A percentile compares a stretch with the other conserved stretches of the same genome.
phyloP scores from a whole-genome alignment of 2,797 vertebrate species.

The Micropoecilia bifurca region DNA sequence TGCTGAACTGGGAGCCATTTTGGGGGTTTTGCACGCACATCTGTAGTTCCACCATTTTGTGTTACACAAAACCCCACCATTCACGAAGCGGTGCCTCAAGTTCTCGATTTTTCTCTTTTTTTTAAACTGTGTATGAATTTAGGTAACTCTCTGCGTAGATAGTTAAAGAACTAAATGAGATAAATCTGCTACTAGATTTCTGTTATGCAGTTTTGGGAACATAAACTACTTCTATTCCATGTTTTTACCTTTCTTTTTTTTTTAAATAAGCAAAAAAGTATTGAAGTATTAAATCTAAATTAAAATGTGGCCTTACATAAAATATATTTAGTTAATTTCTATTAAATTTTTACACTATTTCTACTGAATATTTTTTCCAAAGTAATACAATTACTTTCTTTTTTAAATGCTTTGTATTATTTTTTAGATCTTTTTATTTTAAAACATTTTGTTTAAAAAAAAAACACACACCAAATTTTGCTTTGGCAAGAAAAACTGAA shows the following conservation, averaged over 20 bases:
- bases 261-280: background rate
- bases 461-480: background rate
- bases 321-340: background rate
- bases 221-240: background rate
- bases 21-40: slow-evolving; percentile 40
- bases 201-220: background rate
- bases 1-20: slow-evolving; percentile 71
- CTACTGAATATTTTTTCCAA: background rate
- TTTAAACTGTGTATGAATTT: background rate
- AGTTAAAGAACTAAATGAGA: background rate
- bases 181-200: background rate
- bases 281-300: background rate
- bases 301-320: background rate
- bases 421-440: background rate
- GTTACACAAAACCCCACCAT: background rate
- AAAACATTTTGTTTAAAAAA: background rate
- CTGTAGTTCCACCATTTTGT: slow-evolving; percentile 70
- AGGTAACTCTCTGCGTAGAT: background rate
- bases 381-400: background rate
- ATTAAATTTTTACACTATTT: background rate
- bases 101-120: background rate
- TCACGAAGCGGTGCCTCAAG: background rate
- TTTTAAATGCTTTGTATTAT: background rate
- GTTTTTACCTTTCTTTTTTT: background rate
- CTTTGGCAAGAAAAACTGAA: background rate